phyloP scores from a whole-genome alignment of 2,888 invertebrate species.

The Eulithis prunata region DNA sequence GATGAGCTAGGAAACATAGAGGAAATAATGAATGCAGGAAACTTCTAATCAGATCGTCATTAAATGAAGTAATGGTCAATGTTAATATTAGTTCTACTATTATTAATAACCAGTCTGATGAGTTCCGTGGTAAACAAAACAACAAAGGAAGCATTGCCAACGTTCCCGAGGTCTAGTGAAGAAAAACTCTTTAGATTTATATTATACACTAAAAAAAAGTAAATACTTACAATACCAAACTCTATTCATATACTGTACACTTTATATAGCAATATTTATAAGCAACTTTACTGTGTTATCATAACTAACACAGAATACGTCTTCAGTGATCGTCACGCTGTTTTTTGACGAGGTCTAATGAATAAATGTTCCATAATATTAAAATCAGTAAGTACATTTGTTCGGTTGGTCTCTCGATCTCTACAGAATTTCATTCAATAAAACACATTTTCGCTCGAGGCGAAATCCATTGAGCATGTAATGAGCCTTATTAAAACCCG shows the following conservation, averaged over 20 bases:
- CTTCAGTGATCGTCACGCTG: too few relatives aligned
- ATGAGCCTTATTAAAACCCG: slow-evolving; percentile 69
- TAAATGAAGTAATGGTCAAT: slow-evolving; percentile 28
- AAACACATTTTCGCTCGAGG: slow-evolving; percentile 28
- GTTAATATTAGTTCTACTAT: neutral
- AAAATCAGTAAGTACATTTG: neutral
- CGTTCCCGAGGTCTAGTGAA: too few relatives aligned
- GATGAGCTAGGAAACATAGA: slow-evolving; percentile 57
- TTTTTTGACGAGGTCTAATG: neutral
- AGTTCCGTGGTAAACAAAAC: neutral
- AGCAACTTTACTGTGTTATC: neutral
- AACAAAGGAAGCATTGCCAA: too few relatives aligned
- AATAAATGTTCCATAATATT: neutral
- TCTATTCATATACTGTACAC: too few relatives aligned
- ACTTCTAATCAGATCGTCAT: slow-evolving; percentile 39
- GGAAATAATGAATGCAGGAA: slow-evolving; percentile 49
- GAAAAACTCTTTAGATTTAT: too few relatives aligned
- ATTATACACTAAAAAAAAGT: too few relatives aligned
- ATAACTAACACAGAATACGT: too few relatives aligned
- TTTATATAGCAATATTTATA: neutral
- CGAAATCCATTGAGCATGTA: slow-evolving; percentile 37
- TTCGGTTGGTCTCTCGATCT: neutral
- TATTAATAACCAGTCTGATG: neutral
- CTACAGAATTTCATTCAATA: slow-evolving; percentile 29
- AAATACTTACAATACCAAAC: too few relatives aligned